Base-by-base conservation (phyloP, 1,140 invertebrate genomes). In the Diuraphis noxia region DNA sequence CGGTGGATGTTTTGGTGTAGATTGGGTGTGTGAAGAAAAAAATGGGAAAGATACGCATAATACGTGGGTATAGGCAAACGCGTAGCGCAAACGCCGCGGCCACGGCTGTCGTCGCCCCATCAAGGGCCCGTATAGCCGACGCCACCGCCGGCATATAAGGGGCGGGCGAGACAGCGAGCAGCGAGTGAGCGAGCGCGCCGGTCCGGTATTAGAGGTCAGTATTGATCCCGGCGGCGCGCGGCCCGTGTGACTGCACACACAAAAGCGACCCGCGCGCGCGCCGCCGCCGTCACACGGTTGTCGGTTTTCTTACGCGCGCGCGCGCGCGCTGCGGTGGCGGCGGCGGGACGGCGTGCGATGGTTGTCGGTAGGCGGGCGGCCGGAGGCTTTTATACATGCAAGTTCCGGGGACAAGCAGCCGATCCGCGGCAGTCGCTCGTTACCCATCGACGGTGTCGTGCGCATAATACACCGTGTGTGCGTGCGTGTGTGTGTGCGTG, bases 171-270 rank as follows among this genome's bases (percentile, higher is more conserved):
- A 38, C 23, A 40, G 43, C 43, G 84, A 49, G 30, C 84, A 79
- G 56, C 88, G 88, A 46, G 63, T 34, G 63, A n/a, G 63, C 87
- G 36, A 38, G 52, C 88, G 77, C 89, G 77, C 77, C 89, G 30
- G 89, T 91, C 89, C 89, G 89, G 72, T 52, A 40, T 91, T 91
- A 91, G 89, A 91, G 89, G 89, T 91, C 89, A 91, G 72, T 91
- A 91, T 91, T 91, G 89, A 91, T 91, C 89, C 41, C 89, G 43
- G 89, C 89, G 89, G 89, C 89, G 86, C 85, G 82, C 82, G 82
- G 52, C 56, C 56, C 25, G 91, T 87, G 38, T 41, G 49, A 81
- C 46, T 88, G 86, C 63, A 88, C 72, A 38, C 25, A 63, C 72
- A 52, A 79, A 92, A 88, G 52, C 86, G 81, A 46, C 46, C 86